These are phyloP conservation scores for Aurelia sp. DNA, from an alignment of 30 jellyfish, hydroid and myxozoan genomes.

Conservation along the genomic window DNA sequence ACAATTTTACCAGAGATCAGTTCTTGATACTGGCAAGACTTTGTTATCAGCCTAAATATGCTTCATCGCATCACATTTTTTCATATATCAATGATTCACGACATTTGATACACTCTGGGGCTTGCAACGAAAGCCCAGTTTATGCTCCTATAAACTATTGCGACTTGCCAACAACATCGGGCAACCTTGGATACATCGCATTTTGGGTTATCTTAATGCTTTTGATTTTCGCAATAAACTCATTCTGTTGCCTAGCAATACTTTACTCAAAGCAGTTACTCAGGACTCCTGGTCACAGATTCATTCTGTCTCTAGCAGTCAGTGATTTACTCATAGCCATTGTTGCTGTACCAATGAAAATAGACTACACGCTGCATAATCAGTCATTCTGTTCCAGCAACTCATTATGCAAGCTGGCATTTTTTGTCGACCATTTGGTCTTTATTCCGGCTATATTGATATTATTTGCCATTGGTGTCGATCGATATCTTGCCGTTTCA, in stretches of 20 bases:
- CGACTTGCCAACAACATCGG: slow-evolving; percentile 41
- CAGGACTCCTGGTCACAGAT: slow-evolving; percentile 52
- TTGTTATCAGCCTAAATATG: too few relatives aligned
- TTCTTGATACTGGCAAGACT: too few relatives aligned
- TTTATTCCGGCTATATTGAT: slow-evolving; percentile 80
- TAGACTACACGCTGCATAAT: slow-evolving; percentile 71
- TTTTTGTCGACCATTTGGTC: slow-evolving; percentile 61
- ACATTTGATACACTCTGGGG: too few relatives aligned
- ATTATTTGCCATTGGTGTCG: slow-evolving; percentile 82
- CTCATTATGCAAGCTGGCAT: slow-evolving; percentile 68
- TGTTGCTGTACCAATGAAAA: slow-evolving; percentile 72
- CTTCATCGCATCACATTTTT: too few relatives aligned
- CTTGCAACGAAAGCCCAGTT: too few relatives aligned
- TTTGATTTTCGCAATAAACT: slow-evolving; percentile 49
- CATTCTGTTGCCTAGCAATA: slow-evolving; percentile 54
- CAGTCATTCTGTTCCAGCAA: slow-evolving; percentile 69
- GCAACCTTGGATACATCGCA: slow-evolving; percentile 57
- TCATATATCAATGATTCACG: too few relatives aligned
- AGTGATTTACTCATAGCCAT: slow-evolving; percentile 77
- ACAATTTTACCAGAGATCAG: too few relatives aligned
- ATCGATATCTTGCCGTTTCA: slow-evolving; percentile 76
- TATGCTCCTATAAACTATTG: slow-evolving; percentile 9
- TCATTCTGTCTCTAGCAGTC: slow-evolving; percentile 77
- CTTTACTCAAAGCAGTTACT: slow-evolving; percentile 46
- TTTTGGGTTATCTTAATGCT: slow-evolving; percentile 61